Conservation (phyloP, 2,113 vertebrate genomes). For the Girardinichthys multiradiatus region DNA sequence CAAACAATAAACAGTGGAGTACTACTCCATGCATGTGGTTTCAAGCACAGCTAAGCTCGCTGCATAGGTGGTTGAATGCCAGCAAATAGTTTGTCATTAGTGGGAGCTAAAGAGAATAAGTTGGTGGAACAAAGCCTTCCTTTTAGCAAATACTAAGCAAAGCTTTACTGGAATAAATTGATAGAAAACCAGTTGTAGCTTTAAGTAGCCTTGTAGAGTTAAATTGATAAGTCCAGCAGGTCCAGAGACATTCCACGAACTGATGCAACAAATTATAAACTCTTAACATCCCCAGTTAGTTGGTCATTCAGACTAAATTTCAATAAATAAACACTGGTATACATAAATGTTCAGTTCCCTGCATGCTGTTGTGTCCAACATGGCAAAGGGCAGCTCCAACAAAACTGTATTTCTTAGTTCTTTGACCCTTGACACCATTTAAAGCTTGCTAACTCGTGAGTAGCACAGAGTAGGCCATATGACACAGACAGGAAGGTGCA, state of each 20-base stretch:
- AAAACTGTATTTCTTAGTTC: not conserved
- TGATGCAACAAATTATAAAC: not conserved
- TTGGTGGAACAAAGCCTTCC: slow-evolving; percentile 37
- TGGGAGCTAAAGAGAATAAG: slow-evolving; percentile 40
- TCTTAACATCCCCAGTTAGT: not conserved
- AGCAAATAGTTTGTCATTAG: slow-evolving; percentile 11
- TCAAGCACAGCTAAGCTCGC: not conserved
- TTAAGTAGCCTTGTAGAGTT: too few relatives aligned
- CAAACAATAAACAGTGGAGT: not conserved
- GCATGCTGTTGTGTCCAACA: not conserved
- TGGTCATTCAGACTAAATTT: not conserved
- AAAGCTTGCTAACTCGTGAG: not conserved
- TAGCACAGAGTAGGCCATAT: not conserved
- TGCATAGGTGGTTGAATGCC: not conserved
- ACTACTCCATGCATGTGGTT: not conserved
- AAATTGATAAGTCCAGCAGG: too few relatives aligned
- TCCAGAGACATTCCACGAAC: too few relatives aligned
- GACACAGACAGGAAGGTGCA: not conserved
- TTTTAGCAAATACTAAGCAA: slow-evolving; percentile 44
- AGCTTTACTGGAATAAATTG: slow-evolving; percentile 8
- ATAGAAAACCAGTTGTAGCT: not conserved
- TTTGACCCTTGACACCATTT: not conserved
- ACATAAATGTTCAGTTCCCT: not conserved
- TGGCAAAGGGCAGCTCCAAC: not conserved
- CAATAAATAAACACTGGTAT: not conserved